These are phyloP conservation scores for Tolypeutes matacus DNA, from an alignment of 2,797 vertebrate species.

Conservation along the genomic window DNA sequence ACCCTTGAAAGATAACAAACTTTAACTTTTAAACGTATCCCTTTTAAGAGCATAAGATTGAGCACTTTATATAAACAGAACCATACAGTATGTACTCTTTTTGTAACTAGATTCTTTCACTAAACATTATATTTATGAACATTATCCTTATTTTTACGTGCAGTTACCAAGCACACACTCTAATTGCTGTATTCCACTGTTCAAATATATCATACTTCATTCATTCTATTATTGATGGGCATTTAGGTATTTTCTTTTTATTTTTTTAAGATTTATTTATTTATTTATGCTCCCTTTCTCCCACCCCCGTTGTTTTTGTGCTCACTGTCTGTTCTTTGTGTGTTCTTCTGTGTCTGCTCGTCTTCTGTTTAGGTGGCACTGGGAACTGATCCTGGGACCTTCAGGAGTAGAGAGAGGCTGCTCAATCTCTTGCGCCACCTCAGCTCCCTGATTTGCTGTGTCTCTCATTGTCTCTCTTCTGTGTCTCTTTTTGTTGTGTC, in stretches of 20 bases:
- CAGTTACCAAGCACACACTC: background rate
- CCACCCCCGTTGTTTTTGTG: too few species aligned
- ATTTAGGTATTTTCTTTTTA: background rate
- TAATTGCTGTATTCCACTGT: background rate
- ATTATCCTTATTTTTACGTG: background rate
- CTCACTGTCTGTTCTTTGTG: too few species aligned
- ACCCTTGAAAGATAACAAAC: background rate
- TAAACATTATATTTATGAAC: background rate
- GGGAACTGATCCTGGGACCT: too few species aligned
- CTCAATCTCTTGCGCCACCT: too few species aligned
- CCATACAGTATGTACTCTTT: background rate
- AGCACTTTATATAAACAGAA: background rate
- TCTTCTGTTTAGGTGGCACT: too few species aligned
- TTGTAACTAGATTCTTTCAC: conserved; percentile 12
- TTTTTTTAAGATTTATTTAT: too few species aligned
- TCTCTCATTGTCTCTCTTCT: too few species aligned
- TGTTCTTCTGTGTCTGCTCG: too few species aligned
- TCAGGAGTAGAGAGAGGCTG: too few species aligned
- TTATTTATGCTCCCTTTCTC: too few species aligned
- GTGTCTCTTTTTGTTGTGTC: too few species aligned
- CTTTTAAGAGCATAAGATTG: background rate
- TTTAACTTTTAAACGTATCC: background rate
- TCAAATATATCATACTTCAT: background rate
- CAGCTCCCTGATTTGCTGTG: too few species aligned
- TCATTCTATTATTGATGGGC: background rate